Base-by-base conservation (phyloP, 2,113 vertebrate genomes). In the Myiagra hebetior region DNA sequence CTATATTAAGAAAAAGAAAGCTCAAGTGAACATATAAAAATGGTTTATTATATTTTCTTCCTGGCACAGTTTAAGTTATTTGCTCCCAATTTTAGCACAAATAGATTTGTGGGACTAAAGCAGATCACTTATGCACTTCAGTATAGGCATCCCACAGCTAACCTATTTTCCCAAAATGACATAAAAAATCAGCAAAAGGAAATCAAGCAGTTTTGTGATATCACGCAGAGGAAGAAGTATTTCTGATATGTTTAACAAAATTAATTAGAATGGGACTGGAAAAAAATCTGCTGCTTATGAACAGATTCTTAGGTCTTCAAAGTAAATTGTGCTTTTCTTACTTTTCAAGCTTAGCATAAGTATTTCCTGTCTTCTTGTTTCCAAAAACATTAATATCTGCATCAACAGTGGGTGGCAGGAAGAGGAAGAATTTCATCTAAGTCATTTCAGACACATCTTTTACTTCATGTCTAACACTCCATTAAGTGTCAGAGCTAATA, bases 101-200 rank as follows among this genome's bases (percentile, higher is more conserved):
- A 84, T 39, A 93, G 42, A 62, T 85, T 75, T 69, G 23, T 89
- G 42, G 52, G 55, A 72, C 85, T 94, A 42, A 74, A 57, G 70
- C 63, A 89, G 67, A 74, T 68, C 62, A 86, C 35, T 93, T 90
- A 80, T 21, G 30, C 55, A 70, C 88, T 88, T 92, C 90, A 90
- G 23, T 33, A 35, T 53, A 84, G 65, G 63, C 56, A 84, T 85
- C 97, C 89, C 74, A 96, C 72, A 75, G 91, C 81, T 95, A 95
- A 94, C 83, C 73, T 93, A 83, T 95, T 97, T 95, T 95, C 77
- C 85, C 49, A 50, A 94, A 92, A 78, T 87, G 85, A 91, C 46
- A 83, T 74, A 73, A 87, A 95, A 96, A 94, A 91, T 87, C 87
- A 96, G 67, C 77, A 85, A 91, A 89, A 95, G 78, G 63, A 95